Percentiles rank a stretch among this genome's conserved stretches.
Evolutionary conservation across 2,888 invertebrate species (phyloP).

Genomic region (Noctua janthina): DNA sequence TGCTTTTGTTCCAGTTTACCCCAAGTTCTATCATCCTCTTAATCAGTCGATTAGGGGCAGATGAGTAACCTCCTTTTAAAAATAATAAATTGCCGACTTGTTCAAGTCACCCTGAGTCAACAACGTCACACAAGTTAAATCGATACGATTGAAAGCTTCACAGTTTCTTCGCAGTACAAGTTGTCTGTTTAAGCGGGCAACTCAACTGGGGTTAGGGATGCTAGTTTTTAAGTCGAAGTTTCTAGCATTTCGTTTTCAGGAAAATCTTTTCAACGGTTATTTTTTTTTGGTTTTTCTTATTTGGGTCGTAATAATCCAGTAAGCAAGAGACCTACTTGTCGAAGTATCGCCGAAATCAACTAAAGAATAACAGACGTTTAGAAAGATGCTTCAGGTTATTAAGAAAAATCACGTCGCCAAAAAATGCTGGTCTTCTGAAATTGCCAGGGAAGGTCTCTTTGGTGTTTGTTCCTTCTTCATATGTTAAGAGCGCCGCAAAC

Average conservation of each 20-base stretch:
- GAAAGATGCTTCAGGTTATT: not conserved
- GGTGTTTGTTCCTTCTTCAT: not conserved
- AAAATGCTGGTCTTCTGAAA: not conserved
- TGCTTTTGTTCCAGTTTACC: not conserved
- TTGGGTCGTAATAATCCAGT: not conserved
- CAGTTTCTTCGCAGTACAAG: constrained; percentile 46
- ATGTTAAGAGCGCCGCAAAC: not conserved
- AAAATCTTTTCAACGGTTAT: not conserved
- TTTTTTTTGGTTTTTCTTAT: not conserved
- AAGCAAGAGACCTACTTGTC: not conserved
- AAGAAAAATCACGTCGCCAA: not conserved
- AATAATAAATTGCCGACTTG: constrained; percentile 45
- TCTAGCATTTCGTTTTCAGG: not conserved
- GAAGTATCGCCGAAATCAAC: not conserved
- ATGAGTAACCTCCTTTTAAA: constrained; percentile 10
- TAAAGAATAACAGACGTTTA: not conserved
- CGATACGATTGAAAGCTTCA: constrained; percentile 52
- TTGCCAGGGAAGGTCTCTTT: not conserved
- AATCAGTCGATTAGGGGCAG: constrained; percentile 14
- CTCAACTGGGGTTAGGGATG: constrained; percentile 33
- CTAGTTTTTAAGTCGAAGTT: not conserved
- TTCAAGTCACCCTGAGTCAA: constrained; percentile 36
- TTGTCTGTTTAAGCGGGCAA: constrained; percentile 38
- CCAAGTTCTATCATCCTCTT: not conserved
- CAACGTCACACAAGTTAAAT: constrained; percentile 42